Conservation (phyloP, 2,888 invertebrate species). For the Parnassius mnemosyne region DNA sequence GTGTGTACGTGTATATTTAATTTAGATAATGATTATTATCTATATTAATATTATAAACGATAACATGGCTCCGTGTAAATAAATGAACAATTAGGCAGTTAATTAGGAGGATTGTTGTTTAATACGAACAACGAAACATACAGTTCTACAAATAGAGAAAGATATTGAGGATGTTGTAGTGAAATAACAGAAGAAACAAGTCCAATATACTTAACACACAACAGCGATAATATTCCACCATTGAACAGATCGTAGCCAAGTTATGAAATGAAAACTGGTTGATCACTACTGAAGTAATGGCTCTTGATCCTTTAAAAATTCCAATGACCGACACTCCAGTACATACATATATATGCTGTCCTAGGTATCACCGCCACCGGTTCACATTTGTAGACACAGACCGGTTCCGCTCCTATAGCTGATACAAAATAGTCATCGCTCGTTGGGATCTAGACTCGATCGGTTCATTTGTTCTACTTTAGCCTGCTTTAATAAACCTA, state of each 20-base stretch:
- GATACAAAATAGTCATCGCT: constrained; percentile 60
- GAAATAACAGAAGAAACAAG: too few species aligned
- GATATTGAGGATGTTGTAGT: too few species aligned
- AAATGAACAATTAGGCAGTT: too few species aligned
- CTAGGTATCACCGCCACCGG: constrained; percentile 37
- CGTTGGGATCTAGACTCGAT: constrained; percentile 30
- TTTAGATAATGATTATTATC: too few species aligned
- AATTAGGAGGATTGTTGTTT: too few species aligned
- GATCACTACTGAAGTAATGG: constrained; percentile 2
- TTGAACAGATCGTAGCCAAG: neutral
- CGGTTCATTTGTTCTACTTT: constrained; percentile 16
- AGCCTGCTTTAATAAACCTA: constrained; percentile 2
- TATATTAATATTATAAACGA: too few species aligned
- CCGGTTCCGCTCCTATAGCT: constrained; percentile 61
- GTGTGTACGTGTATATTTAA: too few species aligned
- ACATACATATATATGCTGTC: constrained; percentile 3
- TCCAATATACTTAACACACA: too few species aligned
- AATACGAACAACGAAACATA: too few species aligned
- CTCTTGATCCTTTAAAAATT: constrained; percentile 26
- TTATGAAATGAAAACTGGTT: constrained; percentile 5
- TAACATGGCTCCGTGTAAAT: too few species aligned
- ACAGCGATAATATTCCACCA: too few species aligned
- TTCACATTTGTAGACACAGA: constrained; percentile 38
- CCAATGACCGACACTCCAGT: constrained; percentile 35
- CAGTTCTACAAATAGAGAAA: too few species aligned